These are phyloP conservation scores for Macrostomum lignano DNA, from an alignment of 1,140 invertebrate genomes.

Conservation along the genomic window DNA sequence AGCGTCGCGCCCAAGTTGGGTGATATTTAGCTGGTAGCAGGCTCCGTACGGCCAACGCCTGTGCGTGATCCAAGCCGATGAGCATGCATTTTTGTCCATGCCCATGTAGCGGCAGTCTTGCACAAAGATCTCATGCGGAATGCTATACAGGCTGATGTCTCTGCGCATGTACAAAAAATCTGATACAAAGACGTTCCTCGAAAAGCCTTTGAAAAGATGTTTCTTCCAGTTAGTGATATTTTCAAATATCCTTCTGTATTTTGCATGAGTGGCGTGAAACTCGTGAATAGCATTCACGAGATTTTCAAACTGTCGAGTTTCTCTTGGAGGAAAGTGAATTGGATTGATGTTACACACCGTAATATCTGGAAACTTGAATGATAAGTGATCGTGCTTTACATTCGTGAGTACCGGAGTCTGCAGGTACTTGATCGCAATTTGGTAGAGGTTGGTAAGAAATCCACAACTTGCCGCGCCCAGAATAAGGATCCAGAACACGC, in stretches of 20 bases:
- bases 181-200: too few species aligned
- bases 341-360: constrained; percentile 5
- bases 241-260: too few species aligned
- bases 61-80: too few species aligned
- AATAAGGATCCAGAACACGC: constrained; percentile 6
- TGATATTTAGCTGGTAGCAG: neutral
- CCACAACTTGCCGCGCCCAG: neutral
- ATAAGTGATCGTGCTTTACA: neutral
- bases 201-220: too few species aligned
- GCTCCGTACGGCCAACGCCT: constrained; percentile 1
- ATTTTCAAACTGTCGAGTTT: neutral
- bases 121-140: too few species aligned
- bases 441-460: constrained; percentile 2
- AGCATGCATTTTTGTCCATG: too few species aligned
- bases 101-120: too few species aligned
- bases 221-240: too few species aligned
- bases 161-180: too few species aligned
- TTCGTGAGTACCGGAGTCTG: constrained; percentile 5
- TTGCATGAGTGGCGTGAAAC: too few species aligned
- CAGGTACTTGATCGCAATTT: constrained; percentile 1
- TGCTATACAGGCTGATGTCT: too few species aligned
- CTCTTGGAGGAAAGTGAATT: constrained; percentile 4
- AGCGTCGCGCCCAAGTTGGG: neutral
- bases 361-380: constrained; percentile 5
- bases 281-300: too few species aligned